Conservation (phyloP, 1,140 invertebrate species). For the Scaptomyza montana region DNA sequence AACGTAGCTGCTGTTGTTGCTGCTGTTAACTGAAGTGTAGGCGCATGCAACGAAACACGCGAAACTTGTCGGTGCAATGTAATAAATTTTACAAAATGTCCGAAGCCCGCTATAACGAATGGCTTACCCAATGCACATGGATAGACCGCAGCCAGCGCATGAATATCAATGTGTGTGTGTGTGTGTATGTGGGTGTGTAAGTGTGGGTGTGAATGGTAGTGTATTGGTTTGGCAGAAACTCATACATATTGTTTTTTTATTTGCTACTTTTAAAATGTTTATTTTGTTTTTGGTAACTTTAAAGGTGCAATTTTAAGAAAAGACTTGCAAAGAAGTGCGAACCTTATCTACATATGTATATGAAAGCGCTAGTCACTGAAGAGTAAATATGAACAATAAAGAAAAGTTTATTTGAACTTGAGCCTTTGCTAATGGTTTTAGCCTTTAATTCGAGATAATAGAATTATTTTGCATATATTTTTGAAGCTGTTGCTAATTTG, state of each 20-base stretch:
- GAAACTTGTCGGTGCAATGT: conserved; percentile 76
- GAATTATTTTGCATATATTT: too few species aligned
- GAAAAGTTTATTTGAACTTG: too few species aligned
- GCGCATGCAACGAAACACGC: conserved; percentile 74
- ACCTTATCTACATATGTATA: too few species aligned
- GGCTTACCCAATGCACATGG: conserved; percentile 65
- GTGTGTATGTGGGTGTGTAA: background rate
- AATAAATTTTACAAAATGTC: conserved; percentile 78
- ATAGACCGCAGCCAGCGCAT: conserved; percentile 13
- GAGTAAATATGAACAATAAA: too few species aligned
- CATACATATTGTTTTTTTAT: background rate
- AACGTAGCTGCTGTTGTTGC: background rate
- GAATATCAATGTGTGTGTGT: conserved; percentile 1
- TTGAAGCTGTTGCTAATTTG: too few species aligned
- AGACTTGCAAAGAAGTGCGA: too few species aligned
- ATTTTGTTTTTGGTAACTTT: conserved; percentile 17
- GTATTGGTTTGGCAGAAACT: background rate
- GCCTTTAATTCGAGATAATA: too few species aligned
- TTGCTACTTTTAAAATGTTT: background rate
- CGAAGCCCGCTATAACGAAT: conserved; percentile 68
- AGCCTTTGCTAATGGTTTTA: too few species aligned
- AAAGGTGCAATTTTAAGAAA: background rate
- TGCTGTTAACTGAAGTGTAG: conserved; percentile 76
- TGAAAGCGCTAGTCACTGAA: too few species aligned
- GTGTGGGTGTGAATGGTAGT: background rate